A percentile compares a stretch with the other conserved stretches of the same genome.
Evolutionary conservation across 1,140 invertebrate species (phyloP).

Genomic region (Penaeus vannamei): DNA sequence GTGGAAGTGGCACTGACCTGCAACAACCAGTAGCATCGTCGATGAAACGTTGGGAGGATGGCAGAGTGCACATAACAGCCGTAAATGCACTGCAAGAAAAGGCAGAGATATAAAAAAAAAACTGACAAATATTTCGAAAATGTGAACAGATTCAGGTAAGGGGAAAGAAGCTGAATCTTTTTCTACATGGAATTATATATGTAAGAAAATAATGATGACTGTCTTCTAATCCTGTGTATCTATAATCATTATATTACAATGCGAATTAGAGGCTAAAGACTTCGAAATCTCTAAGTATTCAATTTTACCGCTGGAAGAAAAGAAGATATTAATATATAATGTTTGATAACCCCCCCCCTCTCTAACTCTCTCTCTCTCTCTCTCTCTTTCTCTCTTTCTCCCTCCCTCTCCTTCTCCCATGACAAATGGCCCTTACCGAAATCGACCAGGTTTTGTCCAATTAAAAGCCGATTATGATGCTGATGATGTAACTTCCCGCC

Average conservation of each 20-base stretch:
- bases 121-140: slow-evolving; percentile 9
- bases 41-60: slow-evolving; percentile 97
- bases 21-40: slow-evolving; percentile 96
- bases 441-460: slow-evolving; percentile 49
- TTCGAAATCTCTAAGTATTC: too few species aligned
- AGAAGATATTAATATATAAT: not conserved
- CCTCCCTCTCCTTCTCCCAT: not conserved
- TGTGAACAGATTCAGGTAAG: not conserved
- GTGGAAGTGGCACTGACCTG: slow-evolving; percentile 78
- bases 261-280: too few species aligned
- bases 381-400: too few species aligned
- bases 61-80: slow-evolving; percentile 99
- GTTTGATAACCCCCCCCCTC: not conserved
- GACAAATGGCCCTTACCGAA: slow-evolving; percentile 3
- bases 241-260: too few species aligned
- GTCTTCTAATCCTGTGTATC: too few species aligned
- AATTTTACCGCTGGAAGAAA: not conserved
- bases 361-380: too few species aligned
- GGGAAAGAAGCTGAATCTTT: too few species aligned
- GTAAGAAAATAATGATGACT: too few species aligned
- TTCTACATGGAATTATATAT: too few species aligned
- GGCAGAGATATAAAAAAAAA: not conserved
- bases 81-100: slow-evolving; percentile 87
- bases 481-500: slow-evolving; percentile 51
- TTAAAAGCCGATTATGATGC: slow-evolving; percentile 56